Conservation (phyloP, 2,888 invertebrate genomes). For the Cactoblastis cactorum region DNA sequence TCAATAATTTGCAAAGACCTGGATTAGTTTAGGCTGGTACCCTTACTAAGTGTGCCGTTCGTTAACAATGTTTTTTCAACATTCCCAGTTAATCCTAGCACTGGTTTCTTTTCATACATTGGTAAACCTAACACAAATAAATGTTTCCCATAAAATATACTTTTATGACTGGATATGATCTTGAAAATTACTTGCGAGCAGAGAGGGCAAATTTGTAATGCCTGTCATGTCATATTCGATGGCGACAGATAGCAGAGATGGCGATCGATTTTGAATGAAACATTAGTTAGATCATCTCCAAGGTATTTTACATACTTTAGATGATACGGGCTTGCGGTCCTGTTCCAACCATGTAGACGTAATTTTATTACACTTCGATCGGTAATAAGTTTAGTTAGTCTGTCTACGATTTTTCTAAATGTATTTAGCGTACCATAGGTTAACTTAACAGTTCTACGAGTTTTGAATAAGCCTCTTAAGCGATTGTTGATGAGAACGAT, state of each 20-base stretch:
- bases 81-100: constrained; percentile 7
- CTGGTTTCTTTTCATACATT: not conserved
- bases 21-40: constrained; percentile 2
- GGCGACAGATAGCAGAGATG: constrained; percentile 15
- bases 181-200: not conserved
- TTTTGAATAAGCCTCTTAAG: constrained; percentile 44
- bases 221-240: constrained; percentile 3
- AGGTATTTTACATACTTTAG: constrained; percentile 20
- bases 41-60: not conserved
- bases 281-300: not conserved
- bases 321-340: constrained; percentile 32
- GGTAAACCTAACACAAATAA: not conserved
- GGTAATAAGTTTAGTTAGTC: constrained; percentile 59
- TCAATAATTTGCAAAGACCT: too few relatives aligned
- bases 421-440: constrained; percentile 63
- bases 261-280: not conserved
- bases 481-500: constrained; percentile 32
- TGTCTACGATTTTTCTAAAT: constrained; percentile 56
- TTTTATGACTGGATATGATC: not conserved
- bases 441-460: constrained; percentile 52
- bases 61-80: constrained; percentile 2
- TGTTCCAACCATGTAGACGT: constrained; percentile 38
- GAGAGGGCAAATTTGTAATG: not conserved
- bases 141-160: not conserved
- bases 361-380: constrained; percentile 49